phyloP scores from a whole-genome alignment of 2,888 invertebrate genomes.

The Taenaris catops region DNA sequence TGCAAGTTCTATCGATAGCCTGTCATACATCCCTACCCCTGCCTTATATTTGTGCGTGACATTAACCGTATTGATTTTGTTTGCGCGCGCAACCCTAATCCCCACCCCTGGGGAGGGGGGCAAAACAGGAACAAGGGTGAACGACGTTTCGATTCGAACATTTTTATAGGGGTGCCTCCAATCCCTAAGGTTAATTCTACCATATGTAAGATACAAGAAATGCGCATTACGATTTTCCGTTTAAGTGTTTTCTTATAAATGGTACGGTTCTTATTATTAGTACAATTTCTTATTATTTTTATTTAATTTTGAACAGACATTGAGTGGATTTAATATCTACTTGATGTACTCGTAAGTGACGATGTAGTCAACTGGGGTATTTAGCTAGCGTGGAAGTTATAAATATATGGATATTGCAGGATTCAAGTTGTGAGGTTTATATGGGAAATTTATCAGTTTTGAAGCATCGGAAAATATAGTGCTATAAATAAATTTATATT shows the following conservation, averaged over 20 bases:
- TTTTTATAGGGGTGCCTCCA: constrained; percentile 65
- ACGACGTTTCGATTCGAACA: constrained; percentile 70
- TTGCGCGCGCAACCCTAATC: constrained; percentile 64
- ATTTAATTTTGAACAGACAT: too few species aligned
- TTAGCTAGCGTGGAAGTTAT: too few species aligned
- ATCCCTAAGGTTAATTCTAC: constrained; percentile 67
- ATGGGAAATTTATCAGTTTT: too few species aligned
- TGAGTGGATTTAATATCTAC: too few species aligned
- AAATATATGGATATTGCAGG: too few species aligned
- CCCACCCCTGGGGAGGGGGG: constrained; percentile 38
- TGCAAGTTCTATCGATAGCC: constrained; percentile 36
- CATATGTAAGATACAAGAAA: constrained; percentile 29
- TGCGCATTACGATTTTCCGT: constrained; percentile 24
- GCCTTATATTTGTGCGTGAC: constrained; percentile 70
- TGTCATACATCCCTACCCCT: constrained; percentile 59
- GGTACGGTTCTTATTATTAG: too few species aligned
- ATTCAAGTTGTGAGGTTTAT: too few species aligned
- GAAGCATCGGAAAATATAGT: too few species aligned
- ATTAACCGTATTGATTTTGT: constrained; percentile 71
- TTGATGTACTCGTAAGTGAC: too few species aligned
- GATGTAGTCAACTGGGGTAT: too few species aligned
- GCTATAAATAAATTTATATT: too few species aligned
- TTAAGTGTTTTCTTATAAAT: constrained; percentile 10
- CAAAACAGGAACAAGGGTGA: constrained; percentile 61
- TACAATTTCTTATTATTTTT: too few species aligned